Conservation (phyloP, 2,113 vertebrate genomes). For the Brachypodius melanocephalos region DNA sequence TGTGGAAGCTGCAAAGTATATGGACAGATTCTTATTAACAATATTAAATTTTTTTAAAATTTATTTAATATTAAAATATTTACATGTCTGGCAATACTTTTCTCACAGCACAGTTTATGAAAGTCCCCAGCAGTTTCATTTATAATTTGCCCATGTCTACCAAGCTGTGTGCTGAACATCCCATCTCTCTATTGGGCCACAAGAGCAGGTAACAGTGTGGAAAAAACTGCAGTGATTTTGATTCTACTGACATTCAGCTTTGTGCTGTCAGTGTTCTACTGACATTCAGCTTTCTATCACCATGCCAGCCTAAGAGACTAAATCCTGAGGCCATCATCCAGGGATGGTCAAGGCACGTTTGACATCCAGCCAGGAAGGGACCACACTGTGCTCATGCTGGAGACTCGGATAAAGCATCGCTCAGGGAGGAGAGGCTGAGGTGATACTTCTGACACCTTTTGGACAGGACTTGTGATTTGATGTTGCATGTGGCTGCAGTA, state of each 20-base stretch:
- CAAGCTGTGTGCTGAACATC: not conserved
- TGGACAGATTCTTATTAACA: not conserved
- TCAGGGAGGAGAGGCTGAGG: not conserved
- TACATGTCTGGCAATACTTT: not conserved
- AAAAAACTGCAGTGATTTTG: not conserved
- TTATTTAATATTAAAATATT: not conserved
- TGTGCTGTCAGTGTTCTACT: not conserved
- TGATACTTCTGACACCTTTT: not conserved
- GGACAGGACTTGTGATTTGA: not conserved
- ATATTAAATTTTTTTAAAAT: no score
- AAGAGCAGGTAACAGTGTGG: not conserved
- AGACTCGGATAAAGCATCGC: rapidly evolving
- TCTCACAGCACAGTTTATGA: not conserved
- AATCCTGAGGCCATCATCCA: not conserved
- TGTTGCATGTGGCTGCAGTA: not conserved
- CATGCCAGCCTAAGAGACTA: not conserved
- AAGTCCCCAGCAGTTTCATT: not conserved
- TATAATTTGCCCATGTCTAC: not conserved
- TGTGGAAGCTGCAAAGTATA: not conserved
- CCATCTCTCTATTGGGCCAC: not conserved
- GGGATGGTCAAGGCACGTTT: not conserved
- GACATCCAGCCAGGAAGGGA: not conserved
- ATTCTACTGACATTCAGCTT: not conserved
- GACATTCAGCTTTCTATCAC: not conserved
- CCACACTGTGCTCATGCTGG: not conserved